These are phyloP conservation scores for Micronycteris hirsuta DNA, from an alignment of 2,113 vertebrate genomes.

Conservation along the genomic window DNA sequence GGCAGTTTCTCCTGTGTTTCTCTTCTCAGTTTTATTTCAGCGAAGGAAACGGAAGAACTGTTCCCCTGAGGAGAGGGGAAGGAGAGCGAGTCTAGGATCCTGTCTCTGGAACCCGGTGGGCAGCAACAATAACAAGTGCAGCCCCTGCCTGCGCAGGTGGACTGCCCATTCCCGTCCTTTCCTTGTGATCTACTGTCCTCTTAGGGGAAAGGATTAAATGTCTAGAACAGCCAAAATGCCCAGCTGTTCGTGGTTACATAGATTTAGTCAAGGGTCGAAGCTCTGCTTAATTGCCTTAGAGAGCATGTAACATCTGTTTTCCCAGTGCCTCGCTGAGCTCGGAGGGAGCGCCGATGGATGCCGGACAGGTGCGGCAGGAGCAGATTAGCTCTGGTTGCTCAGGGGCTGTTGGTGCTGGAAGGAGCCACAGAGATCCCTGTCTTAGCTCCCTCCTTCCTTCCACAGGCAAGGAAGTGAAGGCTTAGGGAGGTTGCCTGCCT, in stretches of 20 bases:
- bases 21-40: not conserved
- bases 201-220: not conserved
- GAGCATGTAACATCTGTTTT: not conserved
- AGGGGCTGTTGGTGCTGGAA: not conserved
- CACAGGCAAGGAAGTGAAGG: not conserved
- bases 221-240: not conserved
- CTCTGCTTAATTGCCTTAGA: conserved; percentile 44
- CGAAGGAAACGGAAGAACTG: not conserved
- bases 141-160: not conserved
- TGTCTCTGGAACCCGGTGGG: not conserved
- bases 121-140: not conserved
- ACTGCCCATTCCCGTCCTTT: not conserved
- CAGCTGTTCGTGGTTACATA: not conserved
- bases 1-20: not conserved
- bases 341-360: rapidly evolving
- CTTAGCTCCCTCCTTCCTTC: not conserved
- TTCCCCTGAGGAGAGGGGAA: not conserved
- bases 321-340: not conserved
- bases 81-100: not conserved
- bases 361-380: rapidly evolving
- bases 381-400: not conserved
- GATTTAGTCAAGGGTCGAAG: not conserved
- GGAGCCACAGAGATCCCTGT: not conserved
- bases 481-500: rapidly evolving
- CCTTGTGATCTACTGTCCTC: not conserved